These are phyloP conservation scores for Xestia ashworthii DNA, from an alignment of 2,888 invertebrate species.

Conservation along the genomic window DNA sequence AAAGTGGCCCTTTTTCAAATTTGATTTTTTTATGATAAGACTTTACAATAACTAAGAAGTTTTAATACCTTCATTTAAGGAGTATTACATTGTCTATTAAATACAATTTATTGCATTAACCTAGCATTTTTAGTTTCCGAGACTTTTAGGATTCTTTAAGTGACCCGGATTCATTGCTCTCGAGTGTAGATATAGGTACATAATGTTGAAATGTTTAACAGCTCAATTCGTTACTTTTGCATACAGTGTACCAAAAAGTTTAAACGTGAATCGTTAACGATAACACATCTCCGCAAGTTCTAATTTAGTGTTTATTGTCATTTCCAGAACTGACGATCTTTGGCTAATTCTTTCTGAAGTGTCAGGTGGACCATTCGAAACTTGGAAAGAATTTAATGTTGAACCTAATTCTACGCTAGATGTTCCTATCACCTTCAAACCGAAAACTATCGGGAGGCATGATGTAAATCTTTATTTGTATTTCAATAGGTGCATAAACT, in stretches of 20 bases:
- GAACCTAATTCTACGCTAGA: conserved; percentile 84
- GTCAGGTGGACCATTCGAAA: conserved; percentile 83
- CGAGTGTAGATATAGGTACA: too few relatives aligned
- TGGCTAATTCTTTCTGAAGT: conserved; percentile 85
- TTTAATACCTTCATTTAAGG: too few relatives aligned
- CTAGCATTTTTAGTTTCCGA: too few relatives aligned
- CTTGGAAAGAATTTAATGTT: conserved; percentile 81
- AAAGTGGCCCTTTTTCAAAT: too few relatives aligned
- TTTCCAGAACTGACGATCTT: conserved; percentile 82
- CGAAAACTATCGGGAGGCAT: conserved; percentile 82
- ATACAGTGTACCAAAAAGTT: background rate
- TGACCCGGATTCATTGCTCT: too few relatives aligned
- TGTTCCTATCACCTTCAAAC: conserved; percentile 85
- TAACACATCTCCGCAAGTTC: background rate
- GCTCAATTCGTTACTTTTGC: background rate
- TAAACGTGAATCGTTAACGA: background rate
- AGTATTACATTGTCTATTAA: too few relatives aligned
- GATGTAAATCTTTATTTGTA: conserved; percentile 75
- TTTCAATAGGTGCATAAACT: background rate
- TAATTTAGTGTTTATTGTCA: conserved; percentile 5
- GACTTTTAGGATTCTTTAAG: too few relatives aligned
- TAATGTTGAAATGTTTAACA: background rate
- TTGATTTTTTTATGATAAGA: too few relatives aligned
- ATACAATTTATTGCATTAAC: too few relatives aligned
- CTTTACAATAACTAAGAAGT: too few relatives aligned